Percentiles rank a stretch among this genome's conserved stretches.
Evolutionary conservation across 1,140 invertebrate species (phyloP).

Genomic region (Zaprionus ghesquierei): DNA sequence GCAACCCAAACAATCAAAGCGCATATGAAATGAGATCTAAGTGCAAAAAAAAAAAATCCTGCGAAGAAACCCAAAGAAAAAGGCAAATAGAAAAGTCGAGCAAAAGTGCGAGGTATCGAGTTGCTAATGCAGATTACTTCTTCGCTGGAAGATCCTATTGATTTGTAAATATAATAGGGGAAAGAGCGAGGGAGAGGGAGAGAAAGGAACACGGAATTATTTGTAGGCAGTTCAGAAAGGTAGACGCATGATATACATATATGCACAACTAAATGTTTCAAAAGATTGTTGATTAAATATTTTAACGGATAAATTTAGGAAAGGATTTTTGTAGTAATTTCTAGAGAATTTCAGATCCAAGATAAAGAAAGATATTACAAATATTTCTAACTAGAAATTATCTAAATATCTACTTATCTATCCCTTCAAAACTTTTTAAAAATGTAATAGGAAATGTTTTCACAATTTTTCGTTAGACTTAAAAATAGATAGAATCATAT

Average conservation of each 20-base stretch:
- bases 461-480: no score
- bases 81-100: not conserved
- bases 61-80: not conserved
- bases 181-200: not conserved
- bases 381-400: no score
- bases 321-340: no score
- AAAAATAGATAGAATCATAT: no score
- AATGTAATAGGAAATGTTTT: no score
- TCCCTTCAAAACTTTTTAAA: no score
- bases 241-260: not conserved
- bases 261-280: no score
- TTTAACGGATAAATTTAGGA: no score
- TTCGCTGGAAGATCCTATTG: not conserved
- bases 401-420: no score
- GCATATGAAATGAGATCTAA: slow-evolving; percentile 58
- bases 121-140: not conserved
- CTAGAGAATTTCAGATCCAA: no score
- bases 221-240: not conserved
- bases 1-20: slow-evolving; percentile 58
- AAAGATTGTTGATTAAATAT: not conserved
- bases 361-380: no score
- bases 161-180: not conserved
- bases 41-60: slow-evolving; percentile 4
- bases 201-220: not conserved
- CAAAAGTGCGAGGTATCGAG: not conserved